Percentiles rank a stretch among this genome's conserved stretches.
Conservation (phyloP, 2,888 invertebrate genomes). For the Rotaria sp. region DNA sequence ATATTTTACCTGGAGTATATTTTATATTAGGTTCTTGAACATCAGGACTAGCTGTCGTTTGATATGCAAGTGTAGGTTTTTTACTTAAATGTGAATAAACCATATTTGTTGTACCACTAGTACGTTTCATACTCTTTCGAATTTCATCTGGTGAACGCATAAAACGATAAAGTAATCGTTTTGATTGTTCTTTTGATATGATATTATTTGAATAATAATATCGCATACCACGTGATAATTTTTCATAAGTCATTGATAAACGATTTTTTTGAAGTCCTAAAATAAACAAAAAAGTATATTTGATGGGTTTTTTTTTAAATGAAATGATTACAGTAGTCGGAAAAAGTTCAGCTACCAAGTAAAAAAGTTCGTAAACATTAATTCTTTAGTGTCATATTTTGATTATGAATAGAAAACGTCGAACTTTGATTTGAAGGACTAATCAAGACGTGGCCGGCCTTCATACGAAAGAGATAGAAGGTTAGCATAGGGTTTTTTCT, state of each 20-base stretch:
- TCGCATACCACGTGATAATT: conserved; percentile 40
- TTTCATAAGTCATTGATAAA: conserved; percentile 41
- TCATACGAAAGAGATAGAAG: too few species aligned
- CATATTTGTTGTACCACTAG: conserved; percentile 6
- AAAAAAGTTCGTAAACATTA: too few species aligned
- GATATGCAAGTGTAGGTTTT: background rate
- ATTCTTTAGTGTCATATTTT: too few species aligned
- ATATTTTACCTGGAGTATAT: background rate
- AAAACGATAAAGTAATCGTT: conserved; percentile 37
- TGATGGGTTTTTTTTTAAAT: too few species aligned
- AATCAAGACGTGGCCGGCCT: too few species aligned
- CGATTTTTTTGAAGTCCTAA: conserved; percentile 39
- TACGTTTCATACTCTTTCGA: conserved; percentile 26
- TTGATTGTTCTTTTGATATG: conserved; percentile 35
- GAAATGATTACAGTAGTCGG: too few species aligned
- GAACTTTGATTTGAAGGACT: too few species aligned
- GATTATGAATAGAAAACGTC: too few species aligned
- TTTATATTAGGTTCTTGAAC: background rate
- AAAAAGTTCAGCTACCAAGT: too few species aligned
- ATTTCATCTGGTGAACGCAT: conserved; percentile 31
- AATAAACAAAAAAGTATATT: background rate
- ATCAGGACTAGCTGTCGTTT: background rate
- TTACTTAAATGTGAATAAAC: background rate
- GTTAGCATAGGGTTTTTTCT: too few species aligned
- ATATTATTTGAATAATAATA: conserved; percentile 41